phyloP scores from a whole-genome alignment of 2,888 invertebrate genomes.

The Nymphalis polychloros region DNA sequence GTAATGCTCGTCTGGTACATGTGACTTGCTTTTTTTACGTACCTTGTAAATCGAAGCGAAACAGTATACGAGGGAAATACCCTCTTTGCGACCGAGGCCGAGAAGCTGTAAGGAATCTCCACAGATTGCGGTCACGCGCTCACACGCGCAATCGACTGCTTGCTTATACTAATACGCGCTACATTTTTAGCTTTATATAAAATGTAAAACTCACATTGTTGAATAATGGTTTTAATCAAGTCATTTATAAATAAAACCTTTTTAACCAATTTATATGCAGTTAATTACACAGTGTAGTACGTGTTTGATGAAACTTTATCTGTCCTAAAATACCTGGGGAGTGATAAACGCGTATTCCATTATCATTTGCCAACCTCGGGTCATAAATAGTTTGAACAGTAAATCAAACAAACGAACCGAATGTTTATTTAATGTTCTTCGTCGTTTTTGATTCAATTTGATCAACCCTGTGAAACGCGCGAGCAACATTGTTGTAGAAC shows the following conservation, averaged over 20 bases:
- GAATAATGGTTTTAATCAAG: background rate
- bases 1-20: too few relatives aligned
- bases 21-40: too few relatives aligned
- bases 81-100: background rate
- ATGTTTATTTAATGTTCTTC: constrained; percentile 25
- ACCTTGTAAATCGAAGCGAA: too few relatives aligned
- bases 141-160: constrained; percentile 1
- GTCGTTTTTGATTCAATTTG: constrained; percentile 8
- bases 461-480: constrained; percentile 29
- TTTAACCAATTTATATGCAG: background rate
- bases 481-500: constrained; percentile 44
- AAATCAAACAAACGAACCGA: constrained; percentile 11
- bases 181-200: too few relatives aligned
- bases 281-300: background rate
- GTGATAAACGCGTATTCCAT: constrained; percentile 19
- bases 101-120: background rate
- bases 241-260: background rate
- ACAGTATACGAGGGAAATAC: background rate
- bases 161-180: background rate
- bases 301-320: constrained; percentile 20
- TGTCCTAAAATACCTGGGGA: constrained; percentile 20
- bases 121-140: constrained; percentile 5
- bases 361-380: constrained; percentile 17
- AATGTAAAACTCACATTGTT: too few relatives aligned
- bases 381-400: constrained; percentile 21